These are phyloP conservation scores for Amphipyra berbera DNA, from an alignment of 2,888 invertebrate species.

Conservation along the genomic window DNA sequence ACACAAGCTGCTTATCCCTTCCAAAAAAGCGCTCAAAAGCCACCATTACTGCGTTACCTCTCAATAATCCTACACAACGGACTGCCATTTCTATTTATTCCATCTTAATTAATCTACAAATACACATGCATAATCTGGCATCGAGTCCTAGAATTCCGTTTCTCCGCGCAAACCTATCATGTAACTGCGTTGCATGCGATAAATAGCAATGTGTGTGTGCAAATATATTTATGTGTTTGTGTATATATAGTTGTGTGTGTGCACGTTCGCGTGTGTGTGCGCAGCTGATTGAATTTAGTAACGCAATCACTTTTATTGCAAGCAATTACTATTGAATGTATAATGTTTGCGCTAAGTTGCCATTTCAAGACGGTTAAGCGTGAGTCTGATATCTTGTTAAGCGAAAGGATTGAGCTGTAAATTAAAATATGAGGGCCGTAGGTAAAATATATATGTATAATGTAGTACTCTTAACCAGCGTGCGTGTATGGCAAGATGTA, in stretches of 20 bases:
- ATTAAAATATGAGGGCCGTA: conserved; percentile 9
- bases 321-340: conserved; percentile 70
- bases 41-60: conserved; percentile 7
- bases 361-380: conserved; percentile 55
- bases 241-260: conserved; percentile 2
- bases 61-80: conserved; percentile 20
- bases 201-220: conserved; percentile 8
- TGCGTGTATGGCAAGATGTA: too few relatives aligned
- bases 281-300: conserved; percentile 64
- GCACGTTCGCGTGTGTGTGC: conserved; percentile 14
- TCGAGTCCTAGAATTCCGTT: conserved; percentile 46
- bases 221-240: not conserved
- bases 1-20: too few relatives aligned
- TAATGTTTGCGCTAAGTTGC: conserved; percentile 57
- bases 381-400: conserved; percentile 32
- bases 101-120: conserved; percentile 41
- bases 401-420: conserved; percentile 22
- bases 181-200: conserved; percentile 36
- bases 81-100: conserved; percentile 30
- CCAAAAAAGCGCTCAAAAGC: too few relatives aligned
- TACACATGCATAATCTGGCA: conserved; percentile 13
- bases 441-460: too few relatives aligned
- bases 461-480: too few relatives aligned
- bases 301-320: conserved; percentile 68
- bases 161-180: conserved; percentile 34